phyloP scores from a whole-genome alignment of 2,113 vertebrate species.

The Pterocles burchelli region DNA sequence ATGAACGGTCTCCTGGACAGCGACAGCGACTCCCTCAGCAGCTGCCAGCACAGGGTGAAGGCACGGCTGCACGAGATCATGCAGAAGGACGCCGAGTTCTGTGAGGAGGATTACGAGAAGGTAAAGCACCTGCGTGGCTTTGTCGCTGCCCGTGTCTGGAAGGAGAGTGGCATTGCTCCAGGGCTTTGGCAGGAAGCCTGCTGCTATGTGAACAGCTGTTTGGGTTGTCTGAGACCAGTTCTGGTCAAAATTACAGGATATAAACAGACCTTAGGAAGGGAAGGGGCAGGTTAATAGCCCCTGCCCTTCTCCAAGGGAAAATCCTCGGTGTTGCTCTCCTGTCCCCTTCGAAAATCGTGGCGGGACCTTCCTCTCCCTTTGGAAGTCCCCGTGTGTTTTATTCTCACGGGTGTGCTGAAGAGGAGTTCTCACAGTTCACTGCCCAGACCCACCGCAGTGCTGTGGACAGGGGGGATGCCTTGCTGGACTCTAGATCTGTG shows the following conservation, averaged over 20 bases:
- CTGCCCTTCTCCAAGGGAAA: background rate
- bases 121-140: conserved; percentile 66
- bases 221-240: background rate
- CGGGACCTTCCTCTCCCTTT: background rate
- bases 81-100: conserved; percentile 90
- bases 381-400: background rate
- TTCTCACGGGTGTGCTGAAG: background rate
- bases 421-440: background rate
- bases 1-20: conserved; percentile 98
- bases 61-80: conserved; percentile 93
- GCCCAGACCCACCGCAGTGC: background rate
- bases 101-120: conserved; percentile 88
- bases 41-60: conserved; percentile 95
- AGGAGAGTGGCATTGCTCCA: background rate
- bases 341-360: background rate
- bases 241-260: background rate
- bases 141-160: background rate
- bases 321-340: background rate
- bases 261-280: background rate
- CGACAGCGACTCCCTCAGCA: conserved; percentile 92
- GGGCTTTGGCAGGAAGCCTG: background rate
- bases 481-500: background rate
- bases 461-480: background rate
- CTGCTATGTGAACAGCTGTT: background rate
- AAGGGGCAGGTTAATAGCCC: background rate